Evolutionary conservation across 2,797 vertebrate species (phyloP), one percentile per base, ranked within the genome.

Genomic region (Channallabes apus): DNA sequence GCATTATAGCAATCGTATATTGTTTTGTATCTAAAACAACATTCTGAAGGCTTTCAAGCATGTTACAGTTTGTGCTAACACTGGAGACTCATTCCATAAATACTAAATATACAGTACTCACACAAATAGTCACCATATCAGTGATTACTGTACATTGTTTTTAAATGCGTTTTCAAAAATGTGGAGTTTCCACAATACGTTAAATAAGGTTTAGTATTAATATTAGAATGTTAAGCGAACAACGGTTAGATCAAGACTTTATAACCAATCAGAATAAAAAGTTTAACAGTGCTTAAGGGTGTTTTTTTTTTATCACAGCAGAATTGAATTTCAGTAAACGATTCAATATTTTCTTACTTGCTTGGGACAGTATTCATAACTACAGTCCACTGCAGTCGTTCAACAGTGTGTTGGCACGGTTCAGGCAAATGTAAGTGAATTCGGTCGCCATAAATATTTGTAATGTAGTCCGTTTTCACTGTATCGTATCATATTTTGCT

Each of bases 401-500:
- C 15, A 54, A 46, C 65, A 27, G 64, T 3, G 15, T 41, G 27
- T 73, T 65, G 58, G 82, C 58, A 1, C 18, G 24, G 51, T 38
- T 59, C 61, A 17, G 35, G 27, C 17, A 7, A 76, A 68, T n/a
- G 18, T 56, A 72, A 77, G 81, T 72, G 46, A 82, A 82, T 85
- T 84, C 75, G 14, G 46, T 61, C 76, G 72, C 80, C 58, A n/a
- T 82, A 29, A 77, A 83, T 86, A 65, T 88, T 73, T 77, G 84
- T 82, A 77, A 83, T 46, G 73, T 84, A 46, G 51, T 76, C 67
- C 29, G 78, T 79, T 86, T 86, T 80, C 84, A 82, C 83, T 76
- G 83, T 54, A 83, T 82, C 77, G 51, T 61, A 76, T 86, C 56
- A 65, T 59, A 56, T 85, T 80, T 80, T 68, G 67, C 58, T 71